These are phyloP conservation scores for Atrina japonica DNA, from an alignment of 2,888 invertebrate genomes.

Conservation along the genomic window DNA sequence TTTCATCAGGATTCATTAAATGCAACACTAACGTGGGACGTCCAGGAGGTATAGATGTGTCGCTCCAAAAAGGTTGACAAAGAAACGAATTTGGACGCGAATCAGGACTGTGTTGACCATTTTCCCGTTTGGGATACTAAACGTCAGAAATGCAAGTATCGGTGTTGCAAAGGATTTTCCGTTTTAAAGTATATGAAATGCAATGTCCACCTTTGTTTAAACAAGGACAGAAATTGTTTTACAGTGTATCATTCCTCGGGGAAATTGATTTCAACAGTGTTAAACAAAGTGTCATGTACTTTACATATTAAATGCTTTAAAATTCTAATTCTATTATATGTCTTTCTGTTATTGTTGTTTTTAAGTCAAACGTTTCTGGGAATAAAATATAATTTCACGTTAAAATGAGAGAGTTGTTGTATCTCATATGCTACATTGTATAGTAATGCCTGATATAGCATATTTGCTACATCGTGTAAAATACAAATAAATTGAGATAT, in stretches of 20 bases:
- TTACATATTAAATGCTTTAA: too few relatives aligned
- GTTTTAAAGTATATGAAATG: conserved; percentile 20
- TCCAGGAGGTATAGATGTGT: conserved; percentile 8
- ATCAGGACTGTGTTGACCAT: conserved; percentile 30
- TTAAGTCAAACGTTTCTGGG: too few relatives aligned
- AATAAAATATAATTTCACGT: too few relatives aligned
- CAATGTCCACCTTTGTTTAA: conserved; percentile 27
- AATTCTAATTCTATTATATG: too few relatives aligned
- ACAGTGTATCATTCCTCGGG: conserved; percentile 13
- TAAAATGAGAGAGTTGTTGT: too few relatives aligned
- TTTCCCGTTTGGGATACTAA: conserved; percentile 31
- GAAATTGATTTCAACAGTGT: too few relatives aligned
- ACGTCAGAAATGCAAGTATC: conserved; percentile 29
- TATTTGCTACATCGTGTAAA: too few relatives aligned
- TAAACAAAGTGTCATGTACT: too few relatives aligned
- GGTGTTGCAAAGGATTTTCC: conserved; percentile 19
- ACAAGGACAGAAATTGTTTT: conserved; percentile 26
- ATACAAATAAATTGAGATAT: too few relatives aligned
- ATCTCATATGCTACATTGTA: too few relatives aligned
- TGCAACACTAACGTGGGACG: conserved; percentile 25
- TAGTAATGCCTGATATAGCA: too few relatives aligned
- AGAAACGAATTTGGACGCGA: conserved; percentile 1
- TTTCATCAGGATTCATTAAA: conserved; percentile 12
- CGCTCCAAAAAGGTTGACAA: conserved; percentile 2
- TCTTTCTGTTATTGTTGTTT: too few relatives aligned